Evolutionary conservation across 2,797 vertebrate species (phyloP), one percentile per base, ranked within the genome.

Genomic region (Aselliscus stoliczkanus): DNA sequence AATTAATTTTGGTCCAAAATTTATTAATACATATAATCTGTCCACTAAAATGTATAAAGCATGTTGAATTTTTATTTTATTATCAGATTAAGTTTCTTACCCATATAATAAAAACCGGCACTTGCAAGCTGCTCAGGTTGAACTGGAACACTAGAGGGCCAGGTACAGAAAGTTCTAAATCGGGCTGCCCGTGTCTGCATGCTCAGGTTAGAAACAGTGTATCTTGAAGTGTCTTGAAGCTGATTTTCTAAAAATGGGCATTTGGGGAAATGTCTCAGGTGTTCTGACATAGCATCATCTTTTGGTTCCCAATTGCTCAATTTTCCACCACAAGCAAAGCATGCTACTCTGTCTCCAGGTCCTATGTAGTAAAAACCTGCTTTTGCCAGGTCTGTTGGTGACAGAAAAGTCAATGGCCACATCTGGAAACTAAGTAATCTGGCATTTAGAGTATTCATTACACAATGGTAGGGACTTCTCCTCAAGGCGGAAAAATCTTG

Each of bases 71-170:
- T 56, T 65, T 88, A 17, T 29, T 14, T 31, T 47, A 39, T 85
- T 21, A 50, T 72, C 50, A 69, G 4, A 1, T 91, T 25, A 77
- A 56, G 14, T 80, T 92, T 88, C 99, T 97, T 99, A 99, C 99
- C 99, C 31, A 99, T 99, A 1, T 99, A 99, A 98, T 99, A 99
- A 98, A 99, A 99, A 2, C 99, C 99, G 11, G 99, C 99, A 90
- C 99, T 99, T 3, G 99, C 99, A 85, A 99, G 99, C 97, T 99
- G 99, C 67, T 99, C 99, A 0, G 99, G 99, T 18, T 98, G 98
- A 77, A 99, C 99, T 0, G 99, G 99, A 95, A 99, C 99, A 70
- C 99, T 99, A 3, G 98, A 96, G 0, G 99, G 99, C 99, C 99
- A 99, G 94, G 98, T 99, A 79, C 98, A 97, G 81, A 99, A 99